phyloP scores from a whole-genome alignment of 2,113 vertebrate species.

The Garra rufa region DNA sequence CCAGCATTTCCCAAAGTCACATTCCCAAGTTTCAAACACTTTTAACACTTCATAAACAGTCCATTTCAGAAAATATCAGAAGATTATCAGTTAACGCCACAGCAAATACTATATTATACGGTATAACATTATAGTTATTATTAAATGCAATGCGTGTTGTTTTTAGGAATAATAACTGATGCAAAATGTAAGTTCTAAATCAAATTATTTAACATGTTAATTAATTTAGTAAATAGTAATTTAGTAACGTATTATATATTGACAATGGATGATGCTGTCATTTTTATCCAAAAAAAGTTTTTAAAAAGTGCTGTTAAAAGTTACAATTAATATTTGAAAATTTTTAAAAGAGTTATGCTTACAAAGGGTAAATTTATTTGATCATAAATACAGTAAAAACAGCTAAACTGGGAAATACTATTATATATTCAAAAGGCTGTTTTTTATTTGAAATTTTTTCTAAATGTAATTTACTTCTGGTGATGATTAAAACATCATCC shows the following conservation, averaged over 20 bases:
- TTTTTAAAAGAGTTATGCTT: too few relatives aligned
- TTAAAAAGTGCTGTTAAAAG: neutral
- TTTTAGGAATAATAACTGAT: neutral
- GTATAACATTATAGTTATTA: neutral
- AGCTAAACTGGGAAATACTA: too few relatives aligned
- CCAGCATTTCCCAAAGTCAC: constrained; percentile 31
- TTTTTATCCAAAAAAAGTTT: neutral
- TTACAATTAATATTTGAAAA: neutral
- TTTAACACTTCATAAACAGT: constrained; percentile 6
- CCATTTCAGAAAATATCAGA: neutral
- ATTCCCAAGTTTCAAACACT: constrained; percentile 13
- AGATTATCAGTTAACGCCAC: neutral
- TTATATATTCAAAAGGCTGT: too few relatives aligned
- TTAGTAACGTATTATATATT: too few relatives aligned
- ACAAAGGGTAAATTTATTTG: neutral
- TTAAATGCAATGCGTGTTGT: neutral
- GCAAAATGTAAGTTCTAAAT: neutral
- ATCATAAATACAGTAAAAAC: too few relatives aligned
- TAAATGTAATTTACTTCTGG: too few relatives aligned
- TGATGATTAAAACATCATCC: too few relatives aligned
- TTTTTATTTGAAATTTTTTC: too few relatives aligned
- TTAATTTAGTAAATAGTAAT: neutral
- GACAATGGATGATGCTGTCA: neutral
- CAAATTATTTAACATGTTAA: neutral
- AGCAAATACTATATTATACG: neutral